Conservation (phyloP, 2,113 vertebrate species). For the Shinisaurus crocodilurus region DNA sequence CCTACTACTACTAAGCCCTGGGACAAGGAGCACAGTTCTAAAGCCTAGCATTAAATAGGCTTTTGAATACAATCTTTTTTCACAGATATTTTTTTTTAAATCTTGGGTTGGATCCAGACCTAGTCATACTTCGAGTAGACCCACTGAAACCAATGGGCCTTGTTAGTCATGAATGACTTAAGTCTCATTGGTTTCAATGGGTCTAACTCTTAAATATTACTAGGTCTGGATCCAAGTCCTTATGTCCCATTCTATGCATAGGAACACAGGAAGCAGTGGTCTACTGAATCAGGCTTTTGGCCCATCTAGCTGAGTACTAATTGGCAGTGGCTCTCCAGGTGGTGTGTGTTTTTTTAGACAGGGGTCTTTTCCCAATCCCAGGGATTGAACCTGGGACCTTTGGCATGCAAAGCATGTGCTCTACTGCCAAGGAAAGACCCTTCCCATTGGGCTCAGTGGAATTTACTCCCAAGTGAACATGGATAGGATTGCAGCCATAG, state of each 20-base stretch:
- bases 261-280: not conserved
- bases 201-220: too few species aligned
- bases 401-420: too few species aligned
- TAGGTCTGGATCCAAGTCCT: not conserved
- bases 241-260: not conserved
- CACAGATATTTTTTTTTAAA: not conserved
- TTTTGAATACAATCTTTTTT: not conserved
- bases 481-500: not conserved
- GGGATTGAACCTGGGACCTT: not conserved
- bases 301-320: not conserved
- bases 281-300: not conserved
- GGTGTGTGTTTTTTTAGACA: not conserved
- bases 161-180: too few species aligned
- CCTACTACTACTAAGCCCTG: too few species aligned
- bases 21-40: not conserved
- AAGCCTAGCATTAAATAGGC: not conserved
- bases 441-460: not conserved
- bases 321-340: not conserved
- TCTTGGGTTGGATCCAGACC: too few species aligned
- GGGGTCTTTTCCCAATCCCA: not conserved
- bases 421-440: not conserved
- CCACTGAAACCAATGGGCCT: too few species aligned
- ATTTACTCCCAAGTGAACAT: not conserved
- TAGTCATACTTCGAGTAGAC: too few species aligned
- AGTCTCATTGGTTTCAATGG: too few species aligned